These are phyloP conservation scores for Mustelus asterias DNA, from an alignment of 2,113 vertebrate genomes.

Conservation along the genomic window DNA sequence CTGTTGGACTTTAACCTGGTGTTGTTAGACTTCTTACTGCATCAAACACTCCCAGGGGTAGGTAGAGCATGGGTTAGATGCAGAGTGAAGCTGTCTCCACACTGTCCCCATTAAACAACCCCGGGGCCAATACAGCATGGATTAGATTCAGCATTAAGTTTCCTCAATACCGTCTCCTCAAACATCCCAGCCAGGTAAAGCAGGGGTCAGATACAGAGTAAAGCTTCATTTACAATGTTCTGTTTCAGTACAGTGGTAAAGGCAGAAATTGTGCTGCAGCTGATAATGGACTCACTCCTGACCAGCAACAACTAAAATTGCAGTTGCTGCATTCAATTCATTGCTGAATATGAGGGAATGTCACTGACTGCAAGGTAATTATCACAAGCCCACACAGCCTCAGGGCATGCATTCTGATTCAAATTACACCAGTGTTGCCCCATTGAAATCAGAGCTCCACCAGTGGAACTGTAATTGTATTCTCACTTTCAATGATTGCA, in stretches of 20 bases:
- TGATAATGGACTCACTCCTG: neutral
- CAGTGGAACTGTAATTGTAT: neutral
- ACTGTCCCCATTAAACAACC: neutral
- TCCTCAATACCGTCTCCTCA: neutral
- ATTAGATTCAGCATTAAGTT: neutral
- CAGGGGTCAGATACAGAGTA: neutral
- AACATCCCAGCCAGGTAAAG: neutral
- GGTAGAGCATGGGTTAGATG: neutral
- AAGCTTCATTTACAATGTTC: neutral
- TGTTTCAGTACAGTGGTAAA: neutral
- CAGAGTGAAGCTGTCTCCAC: neutral
- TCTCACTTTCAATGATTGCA: neutral
- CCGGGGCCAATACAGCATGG: neutral
- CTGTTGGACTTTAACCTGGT: too few relatives aligned
- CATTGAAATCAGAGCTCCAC: neutral
- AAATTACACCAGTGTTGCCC: neutral
- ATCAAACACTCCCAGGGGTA: neutral
- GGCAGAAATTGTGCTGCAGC: neutral
- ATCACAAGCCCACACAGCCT: neutral
- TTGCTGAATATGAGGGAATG: neutral
- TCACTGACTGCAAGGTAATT: neutral
- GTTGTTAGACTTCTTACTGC: too few relatives aligned
- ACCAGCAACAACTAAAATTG: neutral
- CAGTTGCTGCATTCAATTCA: neutral
- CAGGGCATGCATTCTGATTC: neutral